Conservation (phyloP, 2,888 invertebrate species). For the Apamea monoglypha region DNA sequence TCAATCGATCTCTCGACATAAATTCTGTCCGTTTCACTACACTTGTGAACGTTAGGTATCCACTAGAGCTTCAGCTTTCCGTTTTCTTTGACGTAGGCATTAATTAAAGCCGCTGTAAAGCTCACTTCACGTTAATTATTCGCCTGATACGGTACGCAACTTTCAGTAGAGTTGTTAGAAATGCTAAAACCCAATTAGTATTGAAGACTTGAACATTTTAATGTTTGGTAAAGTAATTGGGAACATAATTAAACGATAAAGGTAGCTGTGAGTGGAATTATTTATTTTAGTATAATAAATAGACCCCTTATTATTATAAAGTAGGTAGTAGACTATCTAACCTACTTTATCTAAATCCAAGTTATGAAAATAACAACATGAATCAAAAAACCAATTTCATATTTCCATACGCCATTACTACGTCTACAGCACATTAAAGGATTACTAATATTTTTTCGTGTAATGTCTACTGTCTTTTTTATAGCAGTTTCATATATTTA, state of each 20-base stretch:
- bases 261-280: background rate
- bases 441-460: constrained; percentile 8
- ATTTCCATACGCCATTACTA: constrained; percentile 10
- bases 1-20: constrained; percentile 55
- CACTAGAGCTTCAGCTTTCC: constrained; percentile 48
- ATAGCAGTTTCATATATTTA: constrained; percentile 34
- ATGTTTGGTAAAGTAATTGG: constrained; percentile 13
- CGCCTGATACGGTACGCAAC: constrained; percentile 21
- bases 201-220: constrained; percentile 16
- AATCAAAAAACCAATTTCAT: constrained; percentile 1
- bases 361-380: background rate
- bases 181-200: constrained; percentile 33
- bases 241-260: background rate
- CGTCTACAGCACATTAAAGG: constrained; percentile 25
- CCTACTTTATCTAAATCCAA: background rate
- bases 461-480: constrained; percentile 20
- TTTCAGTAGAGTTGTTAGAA: constrained; percentile 46
- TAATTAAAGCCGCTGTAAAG: constrained; percentile 47
- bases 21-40: constrained; percentile 49
- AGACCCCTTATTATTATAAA: background rate
- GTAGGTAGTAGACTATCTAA: background rate
- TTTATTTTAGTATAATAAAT: background rate
- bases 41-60: constrained; percentile 36
- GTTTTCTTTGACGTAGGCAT: constrained; percentile 50
- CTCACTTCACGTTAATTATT: constrained; percentile 46